Conservation (phyloP, 2,797 vertebrate species). For the Cygnus olor region DNA sequence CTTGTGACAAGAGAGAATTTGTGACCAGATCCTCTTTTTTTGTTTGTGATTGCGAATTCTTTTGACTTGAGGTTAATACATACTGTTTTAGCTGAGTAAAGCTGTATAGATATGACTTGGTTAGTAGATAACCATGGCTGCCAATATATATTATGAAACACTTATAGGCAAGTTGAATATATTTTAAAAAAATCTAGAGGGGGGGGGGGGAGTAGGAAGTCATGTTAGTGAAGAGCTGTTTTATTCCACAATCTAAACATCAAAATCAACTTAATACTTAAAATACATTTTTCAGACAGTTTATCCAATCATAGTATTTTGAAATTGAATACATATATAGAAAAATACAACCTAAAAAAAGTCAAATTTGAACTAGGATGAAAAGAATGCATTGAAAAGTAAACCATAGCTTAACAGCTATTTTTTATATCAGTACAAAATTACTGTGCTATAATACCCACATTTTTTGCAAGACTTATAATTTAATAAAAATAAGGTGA, state of each 20-base stretch:
- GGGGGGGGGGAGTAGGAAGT: background rate
- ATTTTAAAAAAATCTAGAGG: accelerated
- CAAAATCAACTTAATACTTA: slow-evolving; percentile 44
- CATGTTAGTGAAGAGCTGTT: slow-evolving; percentile 48
- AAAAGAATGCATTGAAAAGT: slow-evolving; percentile 12
- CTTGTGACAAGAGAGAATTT: background rate
- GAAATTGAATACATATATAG: slow-evolving; percentile 4
- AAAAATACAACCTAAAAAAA: slow-evolving; percentile 50
- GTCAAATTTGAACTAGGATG: background rate
- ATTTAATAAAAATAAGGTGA: slow-evolving; percentile 59
- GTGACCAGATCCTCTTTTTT: background rate
- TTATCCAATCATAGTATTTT: slow-evolving; percentile 33
- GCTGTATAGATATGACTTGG: background rate
- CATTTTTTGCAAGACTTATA: background rate
- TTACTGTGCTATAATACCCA: slow-evolving; percentile 3
- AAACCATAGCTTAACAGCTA: slow-evolving; percentile 43
- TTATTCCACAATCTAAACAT: slow-evolving; percentile 67
- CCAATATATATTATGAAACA: background rate
- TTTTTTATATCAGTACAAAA: slow-evolving; percentile 26
- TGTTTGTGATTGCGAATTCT: background rate
- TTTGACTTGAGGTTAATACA: background rate
- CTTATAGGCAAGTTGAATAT: background rate
- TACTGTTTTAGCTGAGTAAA: background rate
- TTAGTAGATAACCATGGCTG: background rate
- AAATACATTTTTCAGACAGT: background rate